Evolutionary conservation across 2,888 invertebrate species (phyloP), one percentile per base, ranked within the genome.

Genomic region (Spatulosminthurus flaviceps): DNA sequence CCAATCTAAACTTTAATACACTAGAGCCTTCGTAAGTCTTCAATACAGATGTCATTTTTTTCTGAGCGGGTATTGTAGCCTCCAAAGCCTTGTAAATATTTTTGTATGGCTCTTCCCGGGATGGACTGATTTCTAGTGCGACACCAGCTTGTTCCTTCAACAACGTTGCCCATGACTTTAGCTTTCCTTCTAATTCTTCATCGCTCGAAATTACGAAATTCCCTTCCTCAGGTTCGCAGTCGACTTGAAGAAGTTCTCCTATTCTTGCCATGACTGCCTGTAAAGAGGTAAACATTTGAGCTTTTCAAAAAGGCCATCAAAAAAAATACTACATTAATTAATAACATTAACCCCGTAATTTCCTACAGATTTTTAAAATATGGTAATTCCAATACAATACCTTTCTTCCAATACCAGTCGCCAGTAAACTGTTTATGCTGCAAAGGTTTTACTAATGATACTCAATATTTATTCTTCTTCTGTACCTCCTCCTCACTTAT

Each of bases 81-180:
- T 82, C 80, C 43, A 85, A 77, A 1, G 82, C 83, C 4, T 51
- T 64, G 34, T 84, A 85, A 21, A 83, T 81, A 79, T 83, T 81
- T 74, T 84, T 83, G 61, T 71, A 85, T 0, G 85, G 85, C 28
- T 79, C 79, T 43, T 79, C 77, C n/a, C 71, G 43, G 1, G 26
- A 9, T 1, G 80, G 72, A 67, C 75, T 75, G 16, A 73, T 73
- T 24, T 61, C 13, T 69, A n/a, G 11, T 19, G 42, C 74, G 28
- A 70, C 60, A 9, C 7, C 28, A 16, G 73, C 29, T 19, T 64
- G 64, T 13, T 78, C 70, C 26, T 66, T 77, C 21, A 80, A 21
- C 24, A 66, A n/a, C 29, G 43, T 51, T 22, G 67, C 80, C 80
- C 80, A 80, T 1, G 19, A 16, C 19, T 42, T 24, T 0, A 80